Percentiles rank a stretch among this genome's conserved stretches.
phyloP scores from a whole-genome alignment of 2,797 vertebrate genomes.

The Cryptoprocta ferox region DNA sequence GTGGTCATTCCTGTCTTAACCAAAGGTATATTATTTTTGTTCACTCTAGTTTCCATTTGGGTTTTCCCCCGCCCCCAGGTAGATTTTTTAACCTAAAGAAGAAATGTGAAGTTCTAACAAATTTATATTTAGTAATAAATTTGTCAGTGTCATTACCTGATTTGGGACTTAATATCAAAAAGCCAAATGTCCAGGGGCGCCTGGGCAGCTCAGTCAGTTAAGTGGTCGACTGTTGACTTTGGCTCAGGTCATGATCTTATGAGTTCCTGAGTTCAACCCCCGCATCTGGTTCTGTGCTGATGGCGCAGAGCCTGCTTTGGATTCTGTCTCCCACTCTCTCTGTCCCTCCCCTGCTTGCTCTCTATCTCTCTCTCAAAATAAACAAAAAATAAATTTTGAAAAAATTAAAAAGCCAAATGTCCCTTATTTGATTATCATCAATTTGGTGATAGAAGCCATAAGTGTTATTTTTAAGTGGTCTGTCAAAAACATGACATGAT shows the following conservation, averaged over 20 bases:
- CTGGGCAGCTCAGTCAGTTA: too few relatives aligned
- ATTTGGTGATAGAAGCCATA: not conserved
- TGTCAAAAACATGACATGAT: not conserved
- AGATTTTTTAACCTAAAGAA: not conserved
- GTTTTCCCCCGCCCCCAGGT: not conserved
- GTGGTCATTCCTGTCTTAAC: not conserved
- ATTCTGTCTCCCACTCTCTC: too few relatives aligned
- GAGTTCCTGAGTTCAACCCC: too few relatives aligned
- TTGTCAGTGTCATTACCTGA: not conserved
- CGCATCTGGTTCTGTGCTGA: too few relatives aligned
- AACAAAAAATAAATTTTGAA: too few relatives aligned
- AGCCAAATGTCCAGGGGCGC: not conserved
- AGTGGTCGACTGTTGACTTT: too few relatives aligned
- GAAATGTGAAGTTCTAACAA: constrained; percentile 27
- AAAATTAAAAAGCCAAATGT: not conserved
- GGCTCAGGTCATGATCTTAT: too few relatives aligned
- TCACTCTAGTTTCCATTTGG: not conserved
- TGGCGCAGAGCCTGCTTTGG: too few relatives aligned
- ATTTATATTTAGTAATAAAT: constrained; percentile 1
- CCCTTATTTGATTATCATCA: not conserved
- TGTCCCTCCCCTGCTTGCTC: too few relatives aligned
- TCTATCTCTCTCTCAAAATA: too few relatives aligned
- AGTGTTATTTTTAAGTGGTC: not conserved
- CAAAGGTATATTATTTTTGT: not conserved
- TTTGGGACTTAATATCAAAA: not conserved